phyloP scores from a whole-genome alignment of 2,797 vertebrate genomes.

The Odontamblyopus lacepedii region DNA sequence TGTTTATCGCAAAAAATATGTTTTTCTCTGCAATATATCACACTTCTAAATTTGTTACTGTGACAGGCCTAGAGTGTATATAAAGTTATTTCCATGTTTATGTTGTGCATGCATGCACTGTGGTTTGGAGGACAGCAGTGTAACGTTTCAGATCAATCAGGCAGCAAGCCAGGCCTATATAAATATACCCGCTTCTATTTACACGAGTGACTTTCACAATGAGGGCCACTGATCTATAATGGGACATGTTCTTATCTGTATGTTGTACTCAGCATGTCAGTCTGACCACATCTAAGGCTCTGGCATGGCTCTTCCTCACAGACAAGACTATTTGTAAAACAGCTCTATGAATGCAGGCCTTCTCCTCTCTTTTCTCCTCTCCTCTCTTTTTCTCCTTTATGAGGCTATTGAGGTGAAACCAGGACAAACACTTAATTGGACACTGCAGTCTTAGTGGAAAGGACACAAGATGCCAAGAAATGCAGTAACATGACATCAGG shows the following conservation, averaged over 20 bases:
- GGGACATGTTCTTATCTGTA: neutral
- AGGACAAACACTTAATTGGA: conserved; percentile 41
- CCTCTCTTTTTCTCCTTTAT: conserved; percentile 6
- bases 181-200: conserved; percentile 49
- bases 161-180: conserved; percentile 38
- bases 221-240: conserved; percentile 21
- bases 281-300: neutral
- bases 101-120: conserved; percentile 23
- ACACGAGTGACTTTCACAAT: conserved; percentile 45
- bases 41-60: too few relatives aligned
- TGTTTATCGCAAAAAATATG: too few relatives aligned
- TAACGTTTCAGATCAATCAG: conserved; percentile 59
- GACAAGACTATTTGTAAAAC: neutral
- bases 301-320: too few relatives aligned
- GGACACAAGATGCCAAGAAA: conserved; percentile 10
- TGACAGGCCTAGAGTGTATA: too few relatives aligned
- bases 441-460: conserved; percentile 25
- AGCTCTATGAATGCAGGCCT: neutral
- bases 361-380: neutral
- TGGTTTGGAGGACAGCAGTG: conserved; percentile 34
- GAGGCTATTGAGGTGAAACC: conserved; percentile 19
- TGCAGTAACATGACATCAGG: neutral
- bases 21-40: too few relatives aligned
- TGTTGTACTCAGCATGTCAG: conserved; percentile 11
- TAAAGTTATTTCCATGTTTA: conserved; percentile 10